phyloP scores from a whole-genome alignment of 2,888 invertebrate genomes.

The Carterocephalus palaemon region DNA sequence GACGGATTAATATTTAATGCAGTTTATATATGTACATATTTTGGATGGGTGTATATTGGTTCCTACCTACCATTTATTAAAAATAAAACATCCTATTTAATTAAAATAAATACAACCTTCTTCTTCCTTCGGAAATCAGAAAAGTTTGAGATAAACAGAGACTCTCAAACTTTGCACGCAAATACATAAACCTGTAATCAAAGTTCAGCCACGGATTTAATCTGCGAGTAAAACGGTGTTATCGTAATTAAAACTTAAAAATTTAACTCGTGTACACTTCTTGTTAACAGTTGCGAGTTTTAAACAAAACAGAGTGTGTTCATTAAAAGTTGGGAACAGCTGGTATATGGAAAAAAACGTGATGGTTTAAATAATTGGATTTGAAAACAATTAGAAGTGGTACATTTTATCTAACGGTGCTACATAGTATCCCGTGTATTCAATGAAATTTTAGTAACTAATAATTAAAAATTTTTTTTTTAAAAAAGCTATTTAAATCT shows the following conservation, averaged over 20 bases:
- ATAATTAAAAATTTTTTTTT: background rate
- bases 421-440: background rate
- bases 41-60: too few species aligned
- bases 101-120: too few species aligned
- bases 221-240: conserved; percentile 17
- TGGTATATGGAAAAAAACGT: too few species aligned
- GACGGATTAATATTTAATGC: too few species aligned
- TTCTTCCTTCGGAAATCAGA: too few species aligned
- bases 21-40: too few species aligned
- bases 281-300: conserved; percentile 3
- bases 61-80: too few species aligned
- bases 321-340: conserved; percentile 17
- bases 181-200: background rate
- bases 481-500: too few species aligned
- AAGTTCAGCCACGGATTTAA: conserved; percentile 8
- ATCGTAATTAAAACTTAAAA: conserved; percentile 13
- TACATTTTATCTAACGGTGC: background rate
- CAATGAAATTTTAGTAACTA: background rate
- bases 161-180: background rate
- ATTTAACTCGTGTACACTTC: conserved; percentile 7
- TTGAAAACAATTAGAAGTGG: too few species aligned
- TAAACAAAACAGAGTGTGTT: conserved; percentile 8
- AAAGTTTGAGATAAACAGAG: background rate
- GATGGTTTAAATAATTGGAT: too few species aligned
- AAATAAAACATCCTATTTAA: too few species aligned